Base-by-base conservation (phyloP, 2,888 invertebrate species). In the Macrophya alboannulata region DNA sequence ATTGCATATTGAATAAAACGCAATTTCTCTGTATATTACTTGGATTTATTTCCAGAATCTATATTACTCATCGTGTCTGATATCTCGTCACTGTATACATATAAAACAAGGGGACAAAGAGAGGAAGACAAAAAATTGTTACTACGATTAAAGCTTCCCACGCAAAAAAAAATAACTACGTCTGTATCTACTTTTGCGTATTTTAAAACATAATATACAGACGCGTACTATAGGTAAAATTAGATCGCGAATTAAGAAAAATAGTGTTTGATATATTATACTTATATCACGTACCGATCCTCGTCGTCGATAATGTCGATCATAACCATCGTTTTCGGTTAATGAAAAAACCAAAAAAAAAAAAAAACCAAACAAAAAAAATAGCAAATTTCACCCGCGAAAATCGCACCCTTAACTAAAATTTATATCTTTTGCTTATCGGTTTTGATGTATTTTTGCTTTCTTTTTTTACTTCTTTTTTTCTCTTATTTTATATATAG, bases 301-400 rank as follows among this genome's bases (percentile, higher is more conserved):
- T 83, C 83, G 65, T 83, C 83, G 83, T 83, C 83, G 83, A 83
- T 65, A 51, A 83, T 83, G 37, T 83, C 83, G 71, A 83, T 83
- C 83, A 83, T 83, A 37, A 83, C 83, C 83, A 83, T 83, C 5
- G 8, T 81, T 25, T n/a, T 10, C 1, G 9, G 9, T 1, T 77
- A 25, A 1, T 25, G 4, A 51, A 51, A 76, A 37, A 17, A 51
- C 3, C 6, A 25, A 31, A 17, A 68, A 71, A 40, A 71, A n/a
- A n/a, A n/a, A n/a, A 76, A 37, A 17, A 51, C 3, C 6, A 25
- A 31, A 17, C n/a, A 68, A 71, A 40, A 71, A 15, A 71, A 71
- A 71, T 17, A 37, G 12, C 15, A 71, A 40, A n/a, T n/a, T 43
- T 45, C 43, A 74, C 43, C 45, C 21, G 74, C 74, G 15, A 45